A percentile compares a stretch with the other conserved stretches of the same genome.
phyloP scores from a whole-genome alignment of 2,113 vertebrate species.

The Toxotes chatareus region DNA sequence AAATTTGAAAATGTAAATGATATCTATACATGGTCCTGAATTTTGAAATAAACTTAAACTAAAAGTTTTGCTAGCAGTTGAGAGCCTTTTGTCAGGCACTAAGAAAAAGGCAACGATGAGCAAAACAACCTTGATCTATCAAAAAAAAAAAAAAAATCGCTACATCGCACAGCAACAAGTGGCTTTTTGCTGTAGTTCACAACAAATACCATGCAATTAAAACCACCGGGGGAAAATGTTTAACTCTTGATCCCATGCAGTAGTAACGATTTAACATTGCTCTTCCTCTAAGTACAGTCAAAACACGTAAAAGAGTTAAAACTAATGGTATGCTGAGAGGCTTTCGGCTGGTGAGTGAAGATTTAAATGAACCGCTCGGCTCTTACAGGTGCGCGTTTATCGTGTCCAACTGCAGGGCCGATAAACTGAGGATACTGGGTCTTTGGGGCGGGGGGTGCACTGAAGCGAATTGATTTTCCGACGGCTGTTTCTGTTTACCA shows the following conservation, averaged over 20 bases:
- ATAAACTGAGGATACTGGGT: background rate
- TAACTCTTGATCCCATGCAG: background rate
- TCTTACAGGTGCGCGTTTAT: constrained; percentile 50
- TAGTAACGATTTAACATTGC: background rate
- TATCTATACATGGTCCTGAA: background rate
- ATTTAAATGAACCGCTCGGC: background rate
- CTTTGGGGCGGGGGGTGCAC: background rate
- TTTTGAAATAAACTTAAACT: background rate
- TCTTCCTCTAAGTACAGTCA: background rate
- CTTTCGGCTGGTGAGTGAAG: background rate
- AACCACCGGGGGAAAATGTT: background rate
- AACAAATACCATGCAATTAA: background rate
- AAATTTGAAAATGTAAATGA: background rate
- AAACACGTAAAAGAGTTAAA: background rate
- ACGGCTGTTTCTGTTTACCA: constrained; percentile 32
- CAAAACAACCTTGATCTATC: background rate
- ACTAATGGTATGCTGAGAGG: no score
- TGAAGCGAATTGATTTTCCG: constrained; percentile 36
- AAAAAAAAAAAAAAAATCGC: background rate
- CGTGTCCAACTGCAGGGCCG: background rate
- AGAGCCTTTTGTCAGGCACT: background rate
- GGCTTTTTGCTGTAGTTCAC: background rate
- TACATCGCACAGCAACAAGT: constrained; percentile 55
- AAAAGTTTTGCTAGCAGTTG: background rate
- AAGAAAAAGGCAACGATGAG: background rate